These are phyloP conservation scores for Polylopha cassiicola DNA, from an alignment of 2,888 invertebrate species.

Conservation along the genomic window DNA sequence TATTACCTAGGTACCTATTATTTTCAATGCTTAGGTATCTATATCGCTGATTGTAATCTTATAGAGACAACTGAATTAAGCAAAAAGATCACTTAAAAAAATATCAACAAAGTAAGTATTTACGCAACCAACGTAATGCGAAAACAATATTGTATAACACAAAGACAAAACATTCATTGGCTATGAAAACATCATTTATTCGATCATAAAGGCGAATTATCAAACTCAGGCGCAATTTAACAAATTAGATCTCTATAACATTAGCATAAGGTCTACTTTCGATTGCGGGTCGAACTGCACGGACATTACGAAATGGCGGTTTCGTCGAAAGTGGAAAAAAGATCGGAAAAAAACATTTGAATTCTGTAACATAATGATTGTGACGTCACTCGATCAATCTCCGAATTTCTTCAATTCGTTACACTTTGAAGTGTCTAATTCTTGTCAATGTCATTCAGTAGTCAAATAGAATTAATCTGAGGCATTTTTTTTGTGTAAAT, in stretches of 20 bases:
- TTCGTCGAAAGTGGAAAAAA: constrained; percentile 42
- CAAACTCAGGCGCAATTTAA: constrained; percentile 3
- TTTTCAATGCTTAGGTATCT: too few relatives aligned
- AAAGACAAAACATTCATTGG: constrained; percentile 11
- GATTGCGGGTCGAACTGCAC: constrained; percentile 24
- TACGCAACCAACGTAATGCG: too few relatives aligned
- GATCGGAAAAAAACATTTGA: constrained; percentile 29
- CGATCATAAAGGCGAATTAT: constrained; percentile 8
- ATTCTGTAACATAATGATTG: constrained; percentile 24
- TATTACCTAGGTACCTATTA: too few relatives aligned
- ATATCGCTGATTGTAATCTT: too few relatives aligned
- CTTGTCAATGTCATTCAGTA: too few relatives aligned
- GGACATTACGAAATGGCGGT: constrained; percentile 39
- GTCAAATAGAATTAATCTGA: too few relatives aligned
- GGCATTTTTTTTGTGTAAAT: too few relatives aligned
- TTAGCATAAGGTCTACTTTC: background rate
- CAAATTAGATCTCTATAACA: constrained; percentile 3
- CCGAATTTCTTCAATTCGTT: background rate
- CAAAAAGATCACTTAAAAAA: too few relatives aligned
- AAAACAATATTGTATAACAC: background rate
- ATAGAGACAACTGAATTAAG: too few relatives aligned
- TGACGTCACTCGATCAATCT: constrained; percentile 30
- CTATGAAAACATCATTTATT: constrained; percentile 17
- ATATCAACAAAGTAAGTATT: too few relatives aligned
- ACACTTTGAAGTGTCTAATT: too few relatives aligned